Evolutionary conservation across 2,113 vertebrate species (phyloP), one percentile per base, ranked within the genome.

Genomic region (Engraulis encrasicolus): DNA sequence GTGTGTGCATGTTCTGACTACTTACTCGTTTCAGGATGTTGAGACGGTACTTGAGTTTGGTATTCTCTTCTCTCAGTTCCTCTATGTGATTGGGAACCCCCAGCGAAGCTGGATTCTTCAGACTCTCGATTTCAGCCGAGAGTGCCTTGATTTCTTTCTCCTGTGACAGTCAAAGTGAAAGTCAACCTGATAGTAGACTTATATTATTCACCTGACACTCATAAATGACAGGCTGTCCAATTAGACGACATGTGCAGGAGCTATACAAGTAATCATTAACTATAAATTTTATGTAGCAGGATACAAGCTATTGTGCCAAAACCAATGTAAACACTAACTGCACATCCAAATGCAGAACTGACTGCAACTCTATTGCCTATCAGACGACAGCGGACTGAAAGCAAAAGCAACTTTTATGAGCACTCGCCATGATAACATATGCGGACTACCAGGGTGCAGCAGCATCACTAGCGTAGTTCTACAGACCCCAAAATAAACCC

Each of bases 1-100:
- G 50, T 61, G 54, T 61, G n/a, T 23, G 20, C 20, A 78, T 77
- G 36, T 17, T 77, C n/a, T n/a, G n/a, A n/a, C n/a, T 0, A 78
- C 94, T 95, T 86, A 99, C 98, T 91, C 93, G 96, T 52, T 83
- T 96, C 1, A 99, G 95, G 88, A 98, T 93, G 88, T 97, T 98
- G 79, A 98, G 84, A 0, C 98, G 96, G 82, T 99, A 99, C 23
- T 97, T 97, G 7, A 99, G 95, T 61, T 93, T 96, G 50, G 93
- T 19, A 91, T 99, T 99, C 83, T 99, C 97, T 86, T 98, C 97
- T 66, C 89, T 87, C 86, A 99, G 88, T 14, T 95, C 93, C 0
- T 96, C 95, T 89, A 99, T 88, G 36, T 88, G 92, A 0, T 94
- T 82, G 2, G 96, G 95, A 0, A 90, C 81, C 81, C 91, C 91